These are phyloP conservation scores for Augiades crinisus DNA, from an alignment of 2,888 invertebrate species.

Conservation along the genomic window DNA sequence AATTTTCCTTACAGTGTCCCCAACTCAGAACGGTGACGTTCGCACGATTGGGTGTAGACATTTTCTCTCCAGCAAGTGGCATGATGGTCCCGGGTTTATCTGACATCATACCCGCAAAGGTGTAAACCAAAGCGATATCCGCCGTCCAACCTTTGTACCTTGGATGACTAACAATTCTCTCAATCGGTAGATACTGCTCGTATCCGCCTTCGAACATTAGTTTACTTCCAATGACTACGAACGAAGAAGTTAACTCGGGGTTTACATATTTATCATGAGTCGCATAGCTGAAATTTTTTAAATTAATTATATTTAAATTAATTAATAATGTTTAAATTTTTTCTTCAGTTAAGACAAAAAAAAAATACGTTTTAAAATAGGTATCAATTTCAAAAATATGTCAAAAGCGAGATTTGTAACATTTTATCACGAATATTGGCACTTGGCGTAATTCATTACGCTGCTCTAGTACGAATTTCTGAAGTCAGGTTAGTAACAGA, in stretches of 20 bases:
- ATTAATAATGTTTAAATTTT: too few relatives aligned
- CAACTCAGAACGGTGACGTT: conserved; percentile 56
- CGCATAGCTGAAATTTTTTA: conserved; percentile 28
- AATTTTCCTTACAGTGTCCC: conserved; percentile 40
- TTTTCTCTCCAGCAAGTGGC: conserved; percentile 43
- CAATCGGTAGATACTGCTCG: conserved; percentile 62
- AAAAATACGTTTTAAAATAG: too few relatives aligned
- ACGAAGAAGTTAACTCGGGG: conserved; percentile 55
- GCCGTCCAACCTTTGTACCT: conserved; percentile 49
- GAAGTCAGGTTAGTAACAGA: too few relatives aligned
- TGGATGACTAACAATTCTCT: conserved; percentile 53
- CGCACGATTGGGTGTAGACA: conserved; percentile 42
- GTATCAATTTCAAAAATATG: too few relatives aligned
- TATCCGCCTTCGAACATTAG: conserved; percentile 56
- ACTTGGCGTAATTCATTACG: too few relatives aligned
- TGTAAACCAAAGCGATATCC: conserved; percentile 53
- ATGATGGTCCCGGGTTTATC: conserved; percentile 52
- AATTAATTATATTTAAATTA: too few relatives aligned
- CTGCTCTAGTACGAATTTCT: too few relatives aligned
- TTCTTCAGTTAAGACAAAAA: too few relatives aligned
- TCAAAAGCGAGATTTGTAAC: too few relatives aligned
- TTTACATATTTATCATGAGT: conserved; percentile 25
- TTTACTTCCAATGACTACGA: conserved; percentile 57
- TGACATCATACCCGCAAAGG: conserved; percentile 56
- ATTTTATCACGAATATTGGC: too few relatives aligned